Evolutionary conservation across 2,797 vertebrate genomes (phyloP), one percentile per base, ranked within the genome.

Genomic region (Coregonus ussuriensis): DNA sequence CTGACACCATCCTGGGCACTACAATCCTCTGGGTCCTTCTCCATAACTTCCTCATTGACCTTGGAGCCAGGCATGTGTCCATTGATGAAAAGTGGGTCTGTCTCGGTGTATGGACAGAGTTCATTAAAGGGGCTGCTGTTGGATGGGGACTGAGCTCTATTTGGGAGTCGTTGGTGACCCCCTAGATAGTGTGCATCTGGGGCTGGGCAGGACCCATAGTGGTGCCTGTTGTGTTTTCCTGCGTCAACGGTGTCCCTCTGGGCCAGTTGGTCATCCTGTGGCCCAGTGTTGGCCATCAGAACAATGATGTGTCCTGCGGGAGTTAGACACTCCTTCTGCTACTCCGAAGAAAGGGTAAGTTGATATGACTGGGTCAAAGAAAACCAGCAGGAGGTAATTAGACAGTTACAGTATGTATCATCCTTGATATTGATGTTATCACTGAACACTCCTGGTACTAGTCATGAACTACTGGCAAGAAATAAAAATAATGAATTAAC

Each of bases 81-180:
- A 33, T 88, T 93, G 35, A 93, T 91, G 47, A 99, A 86, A 90
- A 99, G 93, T 76, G 89, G 93, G 63, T 96, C 95, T 0, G 93
- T 94, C 90, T 99, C 97, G 0, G 93, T 95, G 77, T 78, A 90
- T 4, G 85, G 84, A 71, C 62, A 77, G 29, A 83, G 81, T 65
- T 84, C 81, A 1, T 75, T 21, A 16, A 56, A 63, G n/a, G 5
- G 37, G 63, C 18, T 59, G 25, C 59, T 16, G 66, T 74, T 72
- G 47, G 14, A 15, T 25, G 78, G 52, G 81, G 79, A 75, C 53
- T 76, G 66, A 33, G n/a, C 81, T 33, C 73, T 77, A 77, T 70
- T 74, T 0, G 69, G 75, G 2, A 74, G 53, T 65, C 75, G 5
- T 1, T 78, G 79, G 70, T 74, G 6, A 16, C 25, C 54, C 74